Evolutionary conservation across 2,113 vertebrate species (phyloP), one percentile per base, ranked within the genome.

Genomic region (Zosterops japonicus): DNA sequence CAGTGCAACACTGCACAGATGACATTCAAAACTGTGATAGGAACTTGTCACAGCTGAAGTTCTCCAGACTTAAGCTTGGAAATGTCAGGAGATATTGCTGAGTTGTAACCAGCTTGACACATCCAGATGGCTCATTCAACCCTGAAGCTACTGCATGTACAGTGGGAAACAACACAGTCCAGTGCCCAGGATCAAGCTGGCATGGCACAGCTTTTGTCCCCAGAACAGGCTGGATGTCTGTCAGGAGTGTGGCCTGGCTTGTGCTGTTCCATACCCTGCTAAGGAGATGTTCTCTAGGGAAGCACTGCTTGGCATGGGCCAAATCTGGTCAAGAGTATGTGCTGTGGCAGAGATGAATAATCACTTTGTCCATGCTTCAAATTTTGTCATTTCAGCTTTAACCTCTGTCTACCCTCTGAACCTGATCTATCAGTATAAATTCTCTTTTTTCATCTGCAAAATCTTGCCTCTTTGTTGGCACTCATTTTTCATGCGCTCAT

Each of bases 21-120:
- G 2, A 92, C 47, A 87, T 49, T 78, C 46, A 61, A 76, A 82
- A 67, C 63, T 69, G 75, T 46, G 67, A 80, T 39, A 92, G 60
- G 55, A 93, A 81, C 35, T 53, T 93, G 90, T 90, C 83, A 74
- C 63, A 90, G 92, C 33, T 63, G 79, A 93, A 88, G 25, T 39
- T 94, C 79, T 94, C n/a, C 69, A 94, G 83, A 70, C 14, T 80
- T 46, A 88, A 86, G 55, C 71, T 80, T 67, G 63, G 80, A 89
- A 95, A 92, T 0, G 0, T 39, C 63, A 86, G 63, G 39, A 95
- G 35, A 77, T 16, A 33, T 31, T 55, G 59, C 68, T 94, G 64
- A 86, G 35, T 55, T 88, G 71, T 56, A 92, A 89, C n/a, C 44
- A 55, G 75, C 63, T 39, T 89, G 68, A 92, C 55, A 74, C 68